phyloP scores from a whole-genome alignment of 2,113 vertebrate species.

The Passerina amoena region DNA sequence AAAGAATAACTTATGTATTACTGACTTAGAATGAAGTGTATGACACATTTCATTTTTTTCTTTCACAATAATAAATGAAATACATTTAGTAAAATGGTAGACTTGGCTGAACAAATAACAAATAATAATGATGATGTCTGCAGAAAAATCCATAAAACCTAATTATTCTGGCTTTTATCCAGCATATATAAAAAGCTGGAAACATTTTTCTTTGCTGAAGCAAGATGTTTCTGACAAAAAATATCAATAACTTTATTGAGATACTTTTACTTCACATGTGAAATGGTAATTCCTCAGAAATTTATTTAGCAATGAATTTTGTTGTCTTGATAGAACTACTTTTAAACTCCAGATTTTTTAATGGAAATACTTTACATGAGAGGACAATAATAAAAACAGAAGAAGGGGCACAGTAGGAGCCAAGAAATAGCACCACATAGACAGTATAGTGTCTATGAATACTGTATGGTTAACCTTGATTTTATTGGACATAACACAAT shows the following conservation, averaged over 20 bases:
- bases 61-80: conserved; percentile 9
- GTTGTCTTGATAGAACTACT: not conserved
- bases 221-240: not conserved
- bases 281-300: not conserved
- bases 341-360: not conserved
- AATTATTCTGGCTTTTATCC: conserved; percentile 20
- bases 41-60: not conserved
- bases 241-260: not conserved
- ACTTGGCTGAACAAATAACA: not conserved
- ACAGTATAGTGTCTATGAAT: not conserved
- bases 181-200: not conserved
- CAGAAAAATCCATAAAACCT: conserved; percentile 23
- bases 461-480: not conserved
- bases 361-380: not conserved
- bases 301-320: not conserved
- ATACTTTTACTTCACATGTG: not conserved
- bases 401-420: not conserved
- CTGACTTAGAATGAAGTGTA: not conserved
- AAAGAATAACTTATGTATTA: not conserved
- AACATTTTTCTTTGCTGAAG: not conserved
- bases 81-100: not conserved
- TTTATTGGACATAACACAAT: not conserved
- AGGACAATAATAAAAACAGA: not conserved
- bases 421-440: not conserved
- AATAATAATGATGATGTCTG: not conserved